Conservation (phyloP, 92 coral and sea anemone species). For the Bergia sp. region DNA sequence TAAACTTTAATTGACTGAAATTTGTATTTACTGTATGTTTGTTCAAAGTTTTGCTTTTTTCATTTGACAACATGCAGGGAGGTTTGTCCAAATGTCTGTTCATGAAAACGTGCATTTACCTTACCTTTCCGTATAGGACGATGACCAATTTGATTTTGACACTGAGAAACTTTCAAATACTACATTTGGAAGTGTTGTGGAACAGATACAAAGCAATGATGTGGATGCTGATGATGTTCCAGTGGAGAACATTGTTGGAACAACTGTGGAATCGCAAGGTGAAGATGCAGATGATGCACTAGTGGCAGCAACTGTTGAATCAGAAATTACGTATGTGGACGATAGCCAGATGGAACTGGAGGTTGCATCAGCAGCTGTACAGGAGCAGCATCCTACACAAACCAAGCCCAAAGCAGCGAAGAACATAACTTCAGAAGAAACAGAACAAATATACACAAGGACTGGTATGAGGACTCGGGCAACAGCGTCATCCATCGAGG, state of each 20-base stretch:
- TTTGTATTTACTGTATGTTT: too few relatives aligned
- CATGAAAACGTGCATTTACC: not conserved
- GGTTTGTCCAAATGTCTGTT: not conserved
- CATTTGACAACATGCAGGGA: not conserved
- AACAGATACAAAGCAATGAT: not conserved
- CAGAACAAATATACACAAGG: not conserved
- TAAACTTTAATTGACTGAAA: not conserved
- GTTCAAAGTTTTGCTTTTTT: not conserved
- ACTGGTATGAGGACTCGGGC: not conserved
- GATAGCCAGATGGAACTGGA: not conserved
- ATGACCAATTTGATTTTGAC: conserved; percentile 14
- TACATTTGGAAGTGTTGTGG: not conserved
- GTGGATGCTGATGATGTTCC: not conserved
- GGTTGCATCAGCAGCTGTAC: not conserved
- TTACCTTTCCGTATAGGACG: not conserved
- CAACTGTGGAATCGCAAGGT: not conserved
- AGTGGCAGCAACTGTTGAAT: not conserved
- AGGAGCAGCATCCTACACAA: not conserved
- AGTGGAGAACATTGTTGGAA: not conserved
- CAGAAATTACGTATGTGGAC: not conserved
- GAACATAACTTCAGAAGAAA: not conserved
- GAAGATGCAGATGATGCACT: not conserved
- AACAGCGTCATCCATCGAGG: not conserved
- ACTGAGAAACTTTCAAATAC: not conserved
- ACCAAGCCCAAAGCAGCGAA: conserved; percentile 2